Base-by-base conservation (phyloP, 92 coral and sea anemone genomes). In the Zoanthus sansibaricus region DNA sequence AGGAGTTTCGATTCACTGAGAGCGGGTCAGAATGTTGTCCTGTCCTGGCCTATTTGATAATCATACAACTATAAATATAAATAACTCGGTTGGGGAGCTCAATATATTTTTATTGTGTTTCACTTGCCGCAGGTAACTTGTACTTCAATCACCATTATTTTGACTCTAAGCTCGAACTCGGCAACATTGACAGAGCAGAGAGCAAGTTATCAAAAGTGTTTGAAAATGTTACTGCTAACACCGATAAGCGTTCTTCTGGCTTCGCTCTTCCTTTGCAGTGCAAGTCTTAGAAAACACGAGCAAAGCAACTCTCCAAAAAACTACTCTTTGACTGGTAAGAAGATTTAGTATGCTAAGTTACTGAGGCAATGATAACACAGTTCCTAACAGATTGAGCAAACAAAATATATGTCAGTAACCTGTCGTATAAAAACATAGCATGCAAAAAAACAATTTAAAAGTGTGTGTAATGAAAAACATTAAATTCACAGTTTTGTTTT, bases 211-310 rank as follows among this genome's bases (percentile, higher is more conserved):
- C 32, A 46, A 55, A 33, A 77, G 71, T 18, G 82, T 77, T 77
- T 30, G 10, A 59, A 14, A 77, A 77, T 77, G 82, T 30, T 77
- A 52, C 46, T 77, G 82, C 46, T 77, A 17, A 51, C 82, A 77
- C 33, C 68, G 54, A 13, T 61, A n/a, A 10, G 37, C 20, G 16
- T 77, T 55, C 46, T 77, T 5, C 45, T 59, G 21, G 82, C 48
- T 21, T 77, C 82, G 13, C 8, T 77, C 49, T 55, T 33, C 44
- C 9, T 52, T 54, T 77, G 30, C 25, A 8, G 44, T 12, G 82
- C 30, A 77, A 77, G 56, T 12, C 31, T 32, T 25, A 59, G 56
- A 49, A 32, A 14, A 37, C 42, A 37, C 42, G 2, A 37, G 42
- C 42, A 37, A 37, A 1, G 2, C 42, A 37, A 37, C 42, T 18